Base-by-base conservation (phyloP, 1,140 invertebrate species). In the Hyposmocoma kahamanoa region DNA sequence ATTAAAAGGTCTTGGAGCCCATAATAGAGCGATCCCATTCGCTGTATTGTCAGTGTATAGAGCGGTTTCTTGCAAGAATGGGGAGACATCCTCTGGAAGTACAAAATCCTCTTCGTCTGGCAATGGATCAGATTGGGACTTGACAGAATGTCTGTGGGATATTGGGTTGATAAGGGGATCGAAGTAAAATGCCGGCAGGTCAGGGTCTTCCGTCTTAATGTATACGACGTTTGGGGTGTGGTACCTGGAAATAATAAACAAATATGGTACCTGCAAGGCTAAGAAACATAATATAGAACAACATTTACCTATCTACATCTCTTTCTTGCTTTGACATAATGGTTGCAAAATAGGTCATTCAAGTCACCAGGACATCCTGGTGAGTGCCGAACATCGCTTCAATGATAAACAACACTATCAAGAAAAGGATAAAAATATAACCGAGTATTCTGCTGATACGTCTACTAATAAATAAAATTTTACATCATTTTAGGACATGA, bases 141-240 rank as follows among this genome's bases (percentile, higher is more conserved):
- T 97, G 1, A 95, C 90, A 0, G 95, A 91, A 87, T 97, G 95
- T 63, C 97, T 89, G 84, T 99, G 97, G 8, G 98, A 97, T 63
- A 99, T 99, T 3, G 98, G 98, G 88, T 99, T 99, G 54, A 99
- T 99, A 3, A 99, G 87, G 0, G 98, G 98, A 90, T 99, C 98
- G 88, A 99, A 99, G 83, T 99, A 99, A 84, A 99, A 99, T 0
- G 98, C 98, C 17, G 98, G 98, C 45, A 99, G 89, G 88, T 99
- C 98, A n/a, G 98, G 98, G 92, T 99, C 98, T 89, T 99, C 98
- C 1, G 98, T 99, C 90, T 99, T 99, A 63, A 99, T 99, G 73
- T 97, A 99, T 0, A 99, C 97, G 13, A 99, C 97, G 87, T 98
- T 99, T 32, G 98, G 98, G 4, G 96, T 95, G 81, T 99, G 98